Evolutionary conservation across 2,888 invertebrate species (phyloP), one percentile per base, ranked within the genome.

Genomic region (Arctia plantaginis): DNA sequence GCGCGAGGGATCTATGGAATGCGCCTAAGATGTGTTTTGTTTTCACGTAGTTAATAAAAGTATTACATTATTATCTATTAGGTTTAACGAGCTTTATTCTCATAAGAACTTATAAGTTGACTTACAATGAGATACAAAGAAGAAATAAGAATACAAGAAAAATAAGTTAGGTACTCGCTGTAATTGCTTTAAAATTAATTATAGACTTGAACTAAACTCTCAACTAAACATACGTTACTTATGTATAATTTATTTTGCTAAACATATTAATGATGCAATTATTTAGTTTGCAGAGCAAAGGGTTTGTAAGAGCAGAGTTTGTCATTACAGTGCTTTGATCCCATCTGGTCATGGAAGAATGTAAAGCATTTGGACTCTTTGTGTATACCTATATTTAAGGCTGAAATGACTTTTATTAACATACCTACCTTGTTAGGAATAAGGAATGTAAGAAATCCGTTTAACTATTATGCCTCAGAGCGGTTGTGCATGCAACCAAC

Each of bases 1-100:
- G 77, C 67, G 81, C 73, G 72, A 64, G 33, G 44, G 33, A 71
- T 71, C 82, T 83, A 82, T 84, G 88, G 90, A 88, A 89, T 89
- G 89, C 86, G 85, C 80, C 82, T 82, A 82, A 62, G 62, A 62
- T 62, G 18, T 82, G 76, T 84, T 84, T 79, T 82, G 69, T 77
- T 89, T 89, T 88, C 85, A 82, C 82, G 76, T 78, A 73, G 77
- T 72, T 76, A 77, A 80, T 73, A 79, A 83, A 82, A 78, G 66
- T 72, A 59, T 55, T 71, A 30, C 51, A 35, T 33, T 51, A 41
- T 71, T 47, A 39, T 70, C 41, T 23, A 27, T 51, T 51, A 23
- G 20, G 20, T 55, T 41, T n/a, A 55, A n/a, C 23, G n/a, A 55
- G 51, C n/a, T 55, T 55, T n/a, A 3, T 55, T 12, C 51, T 51